phyloP scores from a whole-genome alignment of 2,888 invertebrate genomes.

The Dichetophora obliterata region DNA sequence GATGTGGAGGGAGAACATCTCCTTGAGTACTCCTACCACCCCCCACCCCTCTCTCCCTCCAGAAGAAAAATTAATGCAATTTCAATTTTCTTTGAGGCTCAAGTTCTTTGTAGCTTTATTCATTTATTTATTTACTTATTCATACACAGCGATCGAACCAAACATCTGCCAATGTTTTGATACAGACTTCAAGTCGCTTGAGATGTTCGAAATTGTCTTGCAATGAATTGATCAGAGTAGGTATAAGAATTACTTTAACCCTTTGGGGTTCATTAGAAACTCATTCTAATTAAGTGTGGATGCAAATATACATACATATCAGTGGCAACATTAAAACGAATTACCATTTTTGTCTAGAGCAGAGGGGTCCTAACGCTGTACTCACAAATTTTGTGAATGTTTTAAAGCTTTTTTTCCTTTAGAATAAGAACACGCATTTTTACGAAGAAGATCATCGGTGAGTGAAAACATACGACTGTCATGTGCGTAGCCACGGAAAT shows the following conservation, averaged over 20 bases:
- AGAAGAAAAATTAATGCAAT: constrained; percentile 56
- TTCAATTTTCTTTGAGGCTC: constrained; percentile 54
- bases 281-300: too few species aligned
- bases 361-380: too few species aligned
- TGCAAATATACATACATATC: too few species aligned
- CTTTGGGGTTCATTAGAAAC: too few species aligned
- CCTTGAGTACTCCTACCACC: not conserved
- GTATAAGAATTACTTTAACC: not conserved
- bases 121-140: constrained; percentile 20
- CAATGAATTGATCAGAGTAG: not conserved
- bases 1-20: not conserved
- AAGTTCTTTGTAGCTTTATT: constrained; percentile 8
- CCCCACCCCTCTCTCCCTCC: constrained; percentile 9
- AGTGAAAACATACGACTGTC: too few species aligned
- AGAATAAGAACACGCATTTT: too few species aligned
- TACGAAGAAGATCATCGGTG: too few species aligned
- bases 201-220: not conserved
- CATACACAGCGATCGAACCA: not conserved
- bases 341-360: too few species aligned
- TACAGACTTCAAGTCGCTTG: constrained; percentile 17
- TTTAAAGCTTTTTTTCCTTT: too few species aligned
- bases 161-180: constrained; percentile 28
- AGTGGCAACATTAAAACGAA: too few species aligned
- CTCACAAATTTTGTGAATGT: too few species aligned
- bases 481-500: too few species aligned